Conservation (phyloP, 92 coral and sea anemone species). For the Scolanthus callimorphus region DNA sequence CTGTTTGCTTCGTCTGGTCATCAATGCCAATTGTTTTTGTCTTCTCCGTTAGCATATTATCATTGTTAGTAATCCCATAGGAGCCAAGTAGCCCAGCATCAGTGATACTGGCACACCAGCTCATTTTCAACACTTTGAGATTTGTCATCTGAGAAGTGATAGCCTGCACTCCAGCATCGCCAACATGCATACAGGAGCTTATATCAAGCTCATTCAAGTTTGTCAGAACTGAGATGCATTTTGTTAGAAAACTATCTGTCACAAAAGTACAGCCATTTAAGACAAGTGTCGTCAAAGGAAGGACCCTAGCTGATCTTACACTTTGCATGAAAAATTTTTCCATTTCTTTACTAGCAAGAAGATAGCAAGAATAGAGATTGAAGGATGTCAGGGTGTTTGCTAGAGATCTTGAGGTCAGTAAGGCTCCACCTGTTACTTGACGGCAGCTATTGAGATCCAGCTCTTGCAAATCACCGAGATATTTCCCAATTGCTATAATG, state of each 20-base stretch:
- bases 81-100: conserved; percentile 63
- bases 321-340: conserved; percentile 22
- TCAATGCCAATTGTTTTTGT: too few species aligned
- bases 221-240: conserved; percentile 22
- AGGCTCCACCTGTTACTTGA: conserved; percentile 66
- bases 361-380: conserved; percentile 83
- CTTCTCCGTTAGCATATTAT: neutral
- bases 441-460: conserved; percentile 84
- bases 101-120: conserved; percentile 86
- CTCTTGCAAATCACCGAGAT: conserved; percentile 35
- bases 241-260: conserved; percentile 42
- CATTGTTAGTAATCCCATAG: neutral
- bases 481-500: conserved; percentile 57
- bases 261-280: conserved; percentile 77
- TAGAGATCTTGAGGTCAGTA: conserved; percentile 33
- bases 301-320: neutral
- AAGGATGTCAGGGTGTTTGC: conserved; percentile 38
- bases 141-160: conserved; percentile 36
- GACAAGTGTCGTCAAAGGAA: conserved; percentile 38
- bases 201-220: conserved; percentile 75
- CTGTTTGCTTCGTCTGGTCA: too few species aligned
- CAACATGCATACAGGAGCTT: conserved; percentile 75
- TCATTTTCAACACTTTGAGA: conserved; percentile 47
- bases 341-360: conserved; percentile 56
- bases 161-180: conserved; percentile 51